Conservation (phyloP, 2,113 vertebrate species). For the Trichechus manatus region DNA sequence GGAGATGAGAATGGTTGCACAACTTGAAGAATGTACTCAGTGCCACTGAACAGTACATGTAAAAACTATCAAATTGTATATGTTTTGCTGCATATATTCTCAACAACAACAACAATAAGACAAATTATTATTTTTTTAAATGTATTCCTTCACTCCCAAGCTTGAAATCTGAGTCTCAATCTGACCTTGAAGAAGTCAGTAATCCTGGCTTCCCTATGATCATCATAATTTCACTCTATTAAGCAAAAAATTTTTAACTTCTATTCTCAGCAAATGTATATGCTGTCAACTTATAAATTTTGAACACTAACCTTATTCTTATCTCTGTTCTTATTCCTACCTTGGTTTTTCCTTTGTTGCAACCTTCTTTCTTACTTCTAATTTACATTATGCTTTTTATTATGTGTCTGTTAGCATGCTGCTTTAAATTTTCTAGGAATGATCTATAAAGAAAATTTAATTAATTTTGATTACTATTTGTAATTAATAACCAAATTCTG, state of each 20-base stretch:
- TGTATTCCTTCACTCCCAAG: neutral
- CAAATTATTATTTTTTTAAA: neutral
- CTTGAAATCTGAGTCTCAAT: neutral
- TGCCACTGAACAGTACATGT: too few relatives aligned
- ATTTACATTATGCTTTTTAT: neutral
- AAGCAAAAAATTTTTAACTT: neutral
- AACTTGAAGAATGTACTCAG: too few relatives aligned
- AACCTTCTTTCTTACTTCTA: neutral
- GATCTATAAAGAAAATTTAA: neutral
- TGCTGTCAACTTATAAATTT: neutral
- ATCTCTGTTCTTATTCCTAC: neutral
- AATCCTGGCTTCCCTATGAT: neutral
- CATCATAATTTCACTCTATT: neutral
- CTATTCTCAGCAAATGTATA: neutral
- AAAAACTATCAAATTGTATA: too few relatives aligned
- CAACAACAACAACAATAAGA: too few relatives aligned
- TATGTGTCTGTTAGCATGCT: neutral
- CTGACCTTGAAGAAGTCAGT: neutral
- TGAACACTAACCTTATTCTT: neutral
- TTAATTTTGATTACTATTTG: too few relatives aligned
- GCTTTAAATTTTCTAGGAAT: neutral
- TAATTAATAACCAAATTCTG: neutral
- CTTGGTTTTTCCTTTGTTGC: neutral
- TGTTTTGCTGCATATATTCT: too few relatives aligned
- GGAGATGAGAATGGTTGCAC: too few relatives aligned